phyloP scores from a whole-genome alignment of 2,888 invertebrate species.

The Autographa pulchrina region DNA sequence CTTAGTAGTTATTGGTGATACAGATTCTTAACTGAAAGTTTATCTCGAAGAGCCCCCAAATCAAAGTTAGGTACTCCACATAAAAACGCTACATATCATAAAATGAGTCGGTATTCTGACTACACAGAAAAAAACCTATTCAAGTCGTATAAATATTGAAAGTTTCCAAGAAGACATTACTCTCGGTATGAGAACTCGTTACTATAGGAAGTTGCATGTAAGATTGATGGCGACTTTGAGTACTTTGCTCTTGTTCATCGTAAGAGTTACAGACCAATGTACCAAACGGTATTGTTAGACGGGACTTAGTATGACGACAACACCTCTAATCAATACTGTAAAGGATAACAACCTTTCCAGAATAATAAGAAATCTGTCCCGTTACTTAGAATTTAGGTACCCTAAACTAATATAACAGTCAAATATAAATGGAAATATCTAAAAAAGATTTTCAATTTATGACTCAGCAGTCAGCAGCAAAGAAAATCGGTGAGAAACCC shows the following conservation, averaged over 20 bases:
- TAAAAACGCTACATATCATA: constrained; percentile 31
- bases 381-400: neutral
- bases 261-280: constrained; percentile 20
- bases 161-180: constrained; percentile 25
- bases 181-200: constrained; percentile 17
- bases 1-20: neutral
- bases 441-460: constrained; percentile 11
- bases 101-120: constrained; percentile 20
- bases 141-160: constrained; percentile 37
- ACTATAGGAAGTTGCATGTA: constrained; percentile 13
- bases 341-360: constrained; percentile 6
- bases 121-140: constrained; percentile 21
- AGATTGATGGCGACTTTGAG: constrained; percentile 8
- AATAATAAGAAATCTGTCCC: neutral
- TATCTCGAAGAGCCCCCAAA: constrained; percentile 29
- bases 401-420: neutral
- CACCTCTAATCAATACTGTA: constrained; percentile 1
- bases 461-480: neutral
- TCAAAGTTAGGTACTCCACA: constrained; percentile 26
- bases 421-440: neutral
- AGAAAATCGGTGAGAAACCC: constrained; percentile 11
- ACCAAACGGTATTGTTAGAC: constrained; percentile 12
- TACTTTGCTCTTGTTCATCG: constrained; percentile 22
- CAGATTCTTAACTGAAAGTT: neutral
- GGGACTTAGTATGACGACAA: neutral